Conservation (phyloP, 2,797 vertebrate genomes). For the Glossophaga mutica region DNA sequence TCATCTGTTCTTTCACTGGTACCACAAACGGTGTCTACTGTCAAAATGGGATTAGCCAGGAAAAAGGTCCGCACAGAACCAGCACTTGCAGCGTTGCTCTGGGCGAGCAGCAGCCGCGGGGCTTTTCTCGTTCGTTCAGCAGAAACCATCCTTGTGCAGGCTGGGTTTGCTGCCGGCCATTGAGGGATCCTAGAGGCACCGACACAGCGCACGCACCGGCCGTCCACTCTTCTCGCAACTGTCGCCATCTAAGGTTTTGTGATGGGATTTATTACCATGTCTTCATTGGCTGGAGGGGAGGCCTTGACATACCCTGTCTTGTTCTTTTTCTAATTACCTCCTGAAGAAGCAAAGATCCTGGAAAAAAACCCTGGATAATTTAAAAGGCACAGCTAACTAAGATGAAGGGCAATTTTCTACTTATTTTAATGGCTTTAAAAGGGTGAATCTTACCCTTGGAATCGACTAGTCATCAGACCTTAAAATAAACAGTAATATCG, state of each 20-base stretch:
- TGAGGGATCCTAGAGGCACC: background rate
- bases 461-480: constrained; percentile 78
- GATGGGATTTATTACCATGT: constrained; percentile 58
- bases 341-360: constrained; percentile 71
- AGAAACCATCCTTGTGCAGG: background rate
- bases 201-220: background rate
- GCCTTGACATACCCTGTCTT: constrained; percentile 13
- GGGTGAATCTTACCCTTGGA: constrained; percentile 76
- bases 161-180: background rate
- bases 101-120: constrained; percentile 9
- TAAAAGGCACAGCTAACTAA: constrained; percentile 73
- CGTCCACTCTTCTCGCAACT: background rate
- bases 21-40: constrained; percentile 59
- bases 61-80: constrained; percentile 29
- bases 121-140: background rate
- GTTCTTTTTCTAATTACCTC: constrained; percentile 73
- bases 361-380: constrained; percentile 75
- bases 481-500: constrained; percentile 77
- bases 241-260: background rate
- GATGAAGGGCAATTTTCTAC: constrained; percentile 76
- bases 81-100: background rate
- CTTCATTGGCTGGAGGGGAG: constrained; percentile 61
- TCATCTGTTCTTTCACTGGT: constrained; percentile 61
- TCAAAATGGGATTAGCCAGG: constrained; percentile 70
- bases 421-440: constrained; percentile 78